Percentiles rank a stretch among this genome's conserved stretches.
Conservation (phyloP, 2,797 vertebrate species). For the Pristis pectinata region DNA sequence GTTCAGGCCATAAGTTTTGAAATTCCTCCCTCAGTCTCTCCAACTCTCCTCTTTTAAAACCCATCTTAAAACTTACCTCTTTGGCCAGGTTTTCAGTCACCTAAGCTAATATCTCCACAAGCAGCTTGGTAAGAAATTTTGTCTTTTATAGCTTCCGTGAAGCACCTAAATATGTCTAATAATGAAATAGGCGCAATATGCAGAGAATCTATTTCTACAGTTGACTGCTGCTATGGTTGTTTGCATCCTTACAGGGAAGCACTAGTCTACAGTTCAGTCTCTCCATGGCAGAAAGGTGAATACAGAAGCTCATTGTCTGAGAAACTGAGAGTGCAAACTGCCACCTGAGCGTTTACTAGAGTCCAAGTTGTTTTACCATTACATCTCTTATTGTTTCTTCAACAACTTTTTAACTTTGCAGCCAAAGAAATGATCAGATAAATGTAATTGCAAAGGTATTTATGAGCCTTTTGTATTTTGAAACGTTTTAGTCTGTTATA, state of each 20-base stretch:
- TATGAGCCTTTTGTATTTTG: too few relatives aligned
- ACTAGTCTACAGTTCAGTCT: not conserved
- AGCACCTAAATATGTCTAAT: not conserved
- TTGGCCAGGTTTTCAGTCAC: too few relatives aligned
- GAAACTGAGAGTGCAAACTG: not conserved
- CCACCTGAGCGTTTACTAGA: not conserved
- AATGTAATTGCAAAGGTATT: not conserved
- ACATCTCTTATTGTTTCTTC: not conserved
- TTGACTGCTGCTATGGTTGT: not conserved
- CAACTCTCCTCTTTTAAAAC: too few relatives aligned
- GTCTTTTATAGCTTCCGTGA: not conserved
- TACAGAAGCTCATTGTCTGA: not conserved
- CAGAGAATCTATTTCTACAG: too few relatives aligned
- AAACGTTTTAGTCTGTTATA: not conserved
- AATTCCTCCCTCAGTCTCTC: too few relatives aligned
- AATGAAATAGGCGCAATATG: too few relatives aligned
- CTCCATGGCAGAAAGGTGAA: not conserved
- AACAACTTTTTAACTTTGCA: not conserved
- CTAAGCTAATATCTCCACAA: too few relatives aligned
- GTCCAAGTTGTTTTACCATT: not conserved
- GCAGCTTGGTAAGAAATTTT: too few relatives aligned
- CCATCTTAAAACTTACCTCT: too few relatives aligned
- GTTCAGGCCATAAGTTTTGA: too few relatives aligned
- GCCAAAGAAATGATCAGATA: too few relatives aligned
- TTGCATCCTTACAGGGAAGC: not conserved